A percentile compares a stretch with the other conserved stretches of the same genome.
Conservation (phyloP, 2,797 vertebrate genomes). For the Gymnoscopelus microlampas region DNA sequence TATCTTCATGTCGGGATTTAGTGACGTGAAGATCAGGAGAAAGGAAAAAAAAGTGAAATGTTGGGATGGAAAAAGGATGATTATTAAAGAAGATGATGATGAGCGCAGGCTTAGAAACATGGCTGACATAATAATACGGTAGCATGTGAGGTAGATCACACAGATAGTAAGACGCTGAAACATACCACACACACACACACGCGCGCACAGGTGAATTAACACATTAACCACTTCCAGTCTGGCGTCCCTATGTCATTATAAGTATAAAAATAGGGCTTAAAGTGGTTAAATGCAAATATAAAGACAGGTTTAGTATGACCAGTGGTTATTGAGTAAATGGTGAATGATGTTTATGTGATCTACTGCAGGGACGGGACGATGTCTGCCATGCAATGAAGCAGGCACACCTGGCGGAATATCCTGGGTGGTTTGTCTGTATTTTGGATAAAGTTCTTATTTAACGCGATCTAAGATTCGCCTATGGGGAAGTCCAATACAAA, state of each 20-base stretch:
- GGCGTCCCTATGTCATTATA: too few species aligned
- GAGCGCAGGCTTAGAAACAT: background rate
- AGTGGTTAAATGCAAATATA: conserved; percentile 7
- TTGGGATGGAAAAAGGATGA: background rate
- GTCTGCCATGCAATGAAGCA: conserved; percentile 48
- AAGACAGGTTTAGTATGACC: conserved; percentile 14
- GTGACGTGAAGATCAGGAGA: background rate
- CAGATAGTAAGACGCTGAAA: conserved; percentile 29
- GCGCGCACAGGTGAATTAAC: background rate
- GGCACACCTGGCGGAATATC: too few species aligned
- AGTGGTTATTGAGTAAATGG: conserved; percentile 12
- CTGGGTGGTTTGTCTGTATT: too few species aligned
- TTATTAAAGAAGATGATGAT: background rate
- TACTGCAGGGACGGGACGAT: conserved; percentile 23
- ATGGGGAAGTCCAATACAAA: too few species aligned
- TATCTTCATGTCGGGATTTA: background rate
- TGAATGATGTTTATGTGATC: background rate
- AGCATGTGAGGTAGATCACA: conserved; percentile 1
- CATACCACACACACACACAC: conserved; percentile 7
- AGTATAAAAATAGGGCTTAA: too few species aligned
- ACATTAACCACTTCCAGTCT: conserved; percentile 4
- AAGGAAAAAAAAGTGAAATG: background rate
- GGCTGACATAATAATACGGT: background rate
- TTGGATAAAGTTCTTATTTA: too few species aligned
- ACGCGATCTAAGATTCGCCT: too few species aligned